phyloP scores from a whole-genome alignment of 2,888 invertebrate genomes.

The Ferrisia virgata region DNA sequence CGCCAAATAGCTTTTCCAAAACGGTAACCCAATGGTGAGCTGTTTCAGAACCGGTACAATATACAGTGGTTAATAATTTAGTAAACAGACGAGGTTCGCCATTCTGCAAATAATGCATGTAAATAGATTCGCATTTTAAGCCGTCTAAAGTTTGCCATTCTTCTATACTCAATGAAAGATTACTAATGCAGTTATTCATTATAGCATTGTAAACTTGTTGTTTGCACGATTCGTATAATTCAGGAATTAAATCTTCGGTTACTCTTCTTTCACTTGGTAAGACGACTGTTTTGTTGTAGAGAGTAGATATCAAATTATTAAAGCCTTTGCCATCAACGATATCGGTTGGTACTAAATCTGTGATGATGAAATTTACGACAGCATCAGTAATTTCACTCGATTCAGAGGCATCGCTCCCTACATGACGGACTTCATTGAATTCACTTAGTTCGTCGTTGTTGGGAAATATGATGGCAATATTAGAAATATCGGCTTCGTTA shows the following conservation, averaged over 20 bases:
- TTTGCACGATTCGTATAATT: slow-evolving; percentile 54
- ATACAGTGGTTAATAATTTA: slow-evolving; percentile 55
- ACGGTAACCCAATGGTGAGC: slow-evolving; percentile 53
- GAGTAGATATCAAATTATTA: slow-evolving; percentile 55
- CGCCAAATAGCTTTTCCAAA: slow-evolving; percentile 53
- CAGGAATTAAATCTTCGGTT: slow-evolving; percentile 56
- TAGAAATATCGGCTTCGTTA: slow-evolving; percentile 51
- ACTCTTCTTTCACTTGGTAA: slow-evolving; percentile 51
- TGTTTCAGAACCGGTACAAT: slow-evolving; percentile 54
- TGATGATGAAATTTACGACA: slow-evolving; percentile 56
- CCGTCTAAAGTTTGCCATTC: slow-evolving; percentile 54
- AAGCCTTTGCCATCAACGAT: slow-evolving; percentile 56
- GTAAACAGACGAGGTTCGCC: slow-evolving; percentile 53
- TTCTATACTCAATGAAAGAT: slow-evolving; percentile 55
- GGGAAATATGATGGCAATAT: slow-evolving; percentile 53
- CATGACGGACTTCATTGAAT: neutral
- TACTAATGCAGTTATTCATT: slow-evolving; percentile 49
- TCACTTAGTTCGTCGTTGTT: slow-evolving; percentile 51
- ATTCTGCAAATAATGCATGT: slow-evolving; percentile 45
- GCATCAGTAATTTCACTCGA: slow-evolving; percentile 53
- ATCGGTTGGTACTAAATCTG: slow-evolving; percentile 56
- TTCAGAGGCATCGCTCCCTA: neutral
- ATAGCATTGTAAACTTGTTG: slow-evolving; percentile 47
- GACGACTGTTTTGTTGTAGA: slow-evolving; percentile 54
- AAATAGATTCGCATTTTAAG: slow-evolving; percentile 54